Percentiles rank a stretch among this genome's conserved stretches.
phyloP scores from a whole-genome alignment of 1,140 invertebrate species.

The Cherax quadricarinatus region DNA sequence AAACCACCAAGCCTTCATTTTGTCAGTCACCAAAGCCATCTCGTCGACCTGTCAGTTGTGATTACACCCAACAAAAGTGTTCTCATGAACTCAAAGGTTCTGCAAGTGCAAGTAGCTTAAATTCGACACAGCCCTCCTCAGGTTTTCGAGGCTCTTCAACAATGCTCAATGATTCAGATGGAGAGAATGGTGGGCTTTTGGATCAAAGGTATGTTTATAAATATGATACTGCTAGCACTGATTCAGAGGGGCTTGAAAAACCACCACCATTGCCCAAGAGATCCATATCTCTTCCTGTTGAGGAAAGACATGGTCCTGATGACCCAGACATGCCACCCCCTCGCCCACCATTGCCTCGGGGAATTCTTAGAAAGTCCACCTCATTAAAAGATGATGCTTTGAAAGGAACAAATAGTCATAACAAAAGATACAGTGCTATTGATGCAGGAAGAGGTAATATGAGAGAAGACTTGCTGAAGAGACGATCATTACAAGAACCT shows the following conservation, averaged over 20 bases:
- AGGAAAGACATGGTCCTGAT: slow-evolving; percentile 75
- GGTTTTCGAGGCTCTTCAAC: slow-evolving; percentile 91
- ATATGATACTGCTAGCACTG: slow-evolving; percentile 86
- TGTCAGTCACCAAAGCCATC: slow-evolving; percentile 67
- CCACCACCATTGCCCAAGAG: slow-evolving; percentile 81
- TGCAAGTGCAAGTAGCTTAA: slow-evolving; percentile 86
- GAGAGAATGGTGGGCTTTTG: slow-evolving; percentile 77
- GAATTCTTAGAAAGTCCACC: slow-evolving; percentile 81
- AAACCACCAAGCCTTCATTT: slow-evolving; percentile 72
- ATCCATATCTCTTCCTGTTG: slow-evolving; percentile 82
- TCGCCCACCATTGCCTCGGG: slow-evolving; percentile 83
- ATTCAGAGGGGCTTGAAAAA: slow-evolving; percentile 72
- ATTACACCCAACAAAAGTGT: slow-evolving; percentile 79
- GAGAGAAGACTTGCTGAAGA: slow-evolving; percentile 68
- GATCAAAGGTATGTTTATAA: slow-evolving; percentile 89
- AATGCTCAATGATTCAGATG: slow-evolving; percentile 84
- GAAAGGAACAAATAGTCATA: slow-evolving; percentile 77
- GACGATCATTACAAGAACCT: slow-evolving; percentile 67
- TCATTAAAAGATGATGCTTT: slow-evolving; percentile 74
- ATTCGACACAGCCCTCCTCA: slow-evolving; percentile 87
- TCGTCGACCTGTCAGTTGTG: slow-evolving; percentile 79
- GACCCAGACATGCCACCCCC: slow-evolving; percentile 80
- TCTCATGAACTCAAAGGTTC: slow-evolving; percentile 80
- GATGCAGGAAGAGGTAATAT: slow-evolving; percentile 75
- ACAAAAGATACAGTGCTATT: slow-evolving; percentile 87